Evolutionary conservation across 2,888 invertebrate species (phyloP).

Genomic region (Phortica magna): DNA sequence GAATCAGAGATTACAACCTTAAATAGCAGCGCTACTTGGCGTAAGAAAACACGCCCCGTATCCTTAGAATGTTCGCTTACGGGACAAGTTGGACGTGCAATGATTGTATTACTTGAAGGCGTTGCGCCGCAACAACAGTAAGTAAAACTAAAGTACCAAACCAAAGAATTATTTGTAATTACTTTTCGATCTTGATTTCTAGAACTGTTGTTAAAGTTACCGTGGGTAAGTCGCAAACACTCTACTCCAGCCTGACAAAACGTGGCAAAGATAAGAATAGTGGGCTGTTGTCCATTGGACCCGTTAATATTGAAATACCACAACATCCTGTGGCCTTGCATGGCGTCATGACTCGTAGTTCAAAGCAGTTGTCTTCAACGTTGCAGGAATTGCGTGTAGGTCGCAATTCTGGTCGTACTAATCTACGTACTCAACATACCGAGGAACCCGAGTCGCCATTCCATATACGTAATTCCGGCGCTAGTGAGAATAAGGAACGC

Average conservation of each 20-base stretch:
- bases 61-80: slow-evolving; percentile 88
- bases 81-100: slow-evolving; percentile 93
- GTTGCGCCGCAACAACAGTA: slow-evolving; percentile 93
- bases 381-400: slow-evolving; percentile 93
- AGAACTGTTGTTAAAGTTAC: slow-evolving; percentile 96
- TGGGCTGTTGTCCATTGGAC: slow-evolving; percentile 90
- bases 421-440: slow-evolving; percentile 82
- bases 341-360: slow-evolving; percentile 98
- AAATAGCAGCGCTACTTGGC: slow-evolving; percentile 93
- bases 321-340: slow-evolving; percentile 99
- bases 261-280: slow-evolving; percentile 88
- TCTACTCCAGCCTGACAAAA: slow-evolving; percentile 91
- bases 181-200: neutral
- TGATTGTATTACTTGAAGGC: slow-evolving; percentile 94
- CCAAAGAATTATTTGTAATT: neutral
- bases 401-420: slow-evolving; percentile 85
- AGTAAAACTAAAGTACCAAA: slow-evolving; percentile 64
- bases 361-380: slow-evolving; percentile 94
- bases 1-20: slow-evolving; percentile 96
- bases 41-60: slow-evolving; percentile 88
- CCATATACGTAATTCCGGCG: slow-evolving; percentile 73
- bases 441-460: slow-evolving; percentile 80
- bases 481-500: slow-evolving; percentile 64
- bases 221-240: slow-evolving; percentile 93
- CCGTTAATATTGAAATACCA: slow-evolving; percentile 95